These are phyloP conservation scores for Rhabdomys pumilio DNA, from an alignment of 2,797 vertebrate genomes.

Conservation along the genomic window DNA sequence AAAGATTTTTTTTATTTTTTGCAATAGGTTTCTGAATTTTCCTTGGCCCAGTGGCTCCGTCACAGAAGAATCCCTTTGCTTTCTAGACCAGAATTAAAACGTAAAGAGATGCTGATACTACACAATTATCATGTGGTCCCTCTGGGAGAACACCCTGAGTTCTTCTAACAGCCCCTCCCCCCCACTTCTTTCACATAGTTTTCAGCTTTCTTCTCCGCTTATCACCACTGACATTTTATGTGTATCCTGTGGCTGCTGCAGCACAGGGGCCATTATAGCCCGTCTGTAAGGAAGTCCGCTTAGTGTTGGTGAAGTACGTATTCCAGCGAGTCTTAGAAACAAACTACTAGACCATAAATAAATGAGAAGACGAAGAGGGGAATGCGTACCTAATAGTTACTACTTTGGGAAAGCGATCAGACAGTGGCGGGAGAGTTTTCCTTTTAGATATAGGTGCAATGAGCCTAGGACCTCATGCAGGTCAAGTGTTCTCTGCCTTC, in stretches of 20 bases:
- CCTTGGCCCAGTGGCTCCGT: background rate
- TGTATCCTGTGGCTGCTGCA: background rate
- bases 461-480: background rate
- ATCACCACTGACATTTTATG: background rate
- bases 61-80: background rate
- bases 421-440: background rate
- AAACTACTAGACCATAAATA: background rate
- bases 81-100: constrained; percentile 13
- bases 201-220: background rate
- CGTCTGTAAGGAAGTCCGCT: background rate
- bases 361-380: constrained; percentile 19
- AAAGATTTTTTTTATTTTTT: background rate
- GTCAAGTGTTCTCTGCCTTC: background rate
- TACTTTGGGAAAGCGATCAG: background rate
- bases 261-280: background rate
- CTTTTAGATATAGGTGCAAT: constrained; percentile 10
- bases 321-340: constrained; percentile 19
- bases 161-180: background rate
- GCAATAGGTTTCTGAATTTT: constrained; percentile 9
- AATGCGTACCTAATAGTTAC: background rate
- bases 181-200: background rate
- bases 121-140: background rate
- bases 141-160: background rate
- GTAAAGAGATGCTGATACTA: background rate
- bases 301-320: constrained; percentile 21